These are phyloP conservation scores for Tenthredo amoena DNA, from an alignment of 2,888 invertebrate genomes.

Conservation along the genomic window DNA sequence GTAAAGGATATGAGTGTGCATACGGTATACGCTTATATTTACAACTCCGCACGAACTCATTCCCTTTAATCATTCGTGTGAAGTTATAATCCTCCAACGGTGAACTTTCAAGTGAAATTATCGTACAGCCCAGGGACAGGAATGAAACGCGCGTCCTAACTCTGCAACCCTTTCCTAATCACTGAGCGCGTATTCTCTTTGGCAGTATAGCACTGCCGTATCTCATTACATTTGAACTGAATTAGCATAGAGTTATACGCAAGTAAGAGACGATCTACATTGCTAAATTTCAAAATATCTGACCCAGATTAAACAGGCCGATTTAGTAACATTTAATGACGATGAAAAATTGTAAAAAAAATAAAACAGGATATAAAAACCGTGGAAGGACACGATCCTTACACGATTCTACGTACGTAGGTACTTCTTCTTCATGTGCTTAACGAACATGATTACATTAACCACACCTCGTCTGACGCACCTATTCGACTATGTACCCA, in stretches of 20 bases:
- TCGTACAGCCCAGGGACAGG: conserved; percentile 14
- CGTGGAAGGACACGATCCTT: too few relatives aligned
- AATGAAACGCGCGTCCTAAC: conserved; percentile 17
- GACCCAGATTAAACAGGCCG: neutral
- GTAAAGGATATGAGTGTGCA: neutral
- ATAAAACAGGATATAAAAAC: neutral
- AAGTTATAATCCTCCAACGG: conserved; percentile 12
- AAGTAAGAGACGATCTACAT: neutral
- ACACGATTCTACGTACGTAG: neutral
- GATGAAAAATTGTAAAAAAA: neutral
- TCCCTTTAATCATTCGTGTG: conserved; percentile 19
- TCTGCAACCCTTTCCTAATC: conserved; percentile 38
- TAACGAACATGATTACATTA: conserved; percentile 4
- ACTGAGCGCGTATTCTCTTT: conserved; percentile 45
- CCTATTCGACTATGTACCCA: conserved; percentile 6
- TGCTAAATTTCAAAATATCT: neutral
- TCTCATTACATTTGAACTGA: neutral
- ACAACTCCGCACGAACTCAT: neutral
- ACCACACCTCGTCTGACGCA: conserved; percentile 2
- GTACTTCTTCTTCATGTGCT: neutral
- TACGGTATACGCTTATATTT: neutral
- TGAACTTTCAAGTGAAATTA: conserved; percentile 36
- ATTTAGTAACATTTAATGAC: neutral
- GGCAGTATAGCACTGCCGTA: neutral
- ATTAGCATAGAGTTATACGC: conserved; percentile 29